Conservation (phyloP, 2,113 vertebrate genomes). For the Aegithalos caudatus region DNA sequence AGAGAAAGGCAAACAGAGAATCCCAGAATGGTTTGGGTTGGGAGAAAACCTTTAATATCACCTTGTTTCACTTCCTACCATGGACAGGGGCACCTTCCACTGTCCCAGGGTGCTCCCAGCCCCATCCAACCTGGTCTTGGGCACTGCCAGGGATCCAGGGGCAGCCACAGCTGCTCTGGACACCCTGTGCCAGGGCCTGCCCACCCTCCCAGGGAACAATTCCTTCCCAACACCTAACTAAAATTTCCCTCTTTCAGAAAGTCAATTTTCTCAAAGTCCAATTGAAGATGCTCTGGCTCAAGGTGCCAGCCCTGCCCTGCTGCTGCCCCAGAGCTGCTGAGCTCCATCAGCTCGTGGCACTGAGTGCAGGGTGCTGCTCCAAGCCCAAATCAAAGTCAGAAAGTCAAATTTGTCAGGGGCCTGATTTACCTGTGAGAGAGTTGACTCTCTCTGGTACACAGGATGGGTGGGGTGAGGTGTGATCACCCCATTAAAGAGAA, state of each 20-base stretch:
- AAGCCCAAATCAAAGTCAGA: too few relatives aligned
- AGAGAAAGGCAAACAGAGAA: background rate
- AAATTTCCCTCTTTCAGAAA: background rate
- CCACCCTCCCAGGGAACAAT: background rate
- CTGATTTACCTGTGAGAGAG: background rate
- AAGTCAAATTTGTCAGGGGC: background rate
- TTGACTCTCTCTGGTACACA: fast-evolving
- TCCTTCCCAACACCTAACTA: background rate
- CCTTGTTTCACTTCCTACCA: background rate
- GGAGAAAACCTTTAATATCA: background rate
- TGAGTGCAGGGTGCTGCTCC: too few relatives aligned
- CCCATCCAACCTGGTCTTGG: fast-evolving
- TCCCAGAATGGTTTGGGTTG: background rate
- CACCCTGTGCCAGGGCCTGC: background rate
- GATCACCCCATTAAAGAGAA: background rate
- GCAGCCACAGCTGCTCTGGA: background rate
- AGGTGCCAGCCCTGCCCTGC: too few relatives aligned
- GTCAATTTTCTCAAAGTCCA: too few relatives aligned
- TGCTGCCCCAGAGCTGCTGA: too few relatives aligned
- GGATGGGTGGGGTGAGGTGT: fast-evolving
- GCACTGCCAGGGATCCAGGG: background rate
- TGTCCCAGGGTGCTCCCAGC: fast-evolving
- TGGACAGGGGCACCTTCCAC: background rate
- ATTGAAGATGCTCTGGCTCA: too few relatives aligned
- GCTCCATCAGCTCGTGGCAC: too few relatives aligned